A percentile compares a stretch with the other conserved stretches of the same genome.
These are phyloP conservation scores for Coreius guichenoti DNA, from an alignment of 2,797 vertebrate species.

Conservation along the genomic window DNA sequence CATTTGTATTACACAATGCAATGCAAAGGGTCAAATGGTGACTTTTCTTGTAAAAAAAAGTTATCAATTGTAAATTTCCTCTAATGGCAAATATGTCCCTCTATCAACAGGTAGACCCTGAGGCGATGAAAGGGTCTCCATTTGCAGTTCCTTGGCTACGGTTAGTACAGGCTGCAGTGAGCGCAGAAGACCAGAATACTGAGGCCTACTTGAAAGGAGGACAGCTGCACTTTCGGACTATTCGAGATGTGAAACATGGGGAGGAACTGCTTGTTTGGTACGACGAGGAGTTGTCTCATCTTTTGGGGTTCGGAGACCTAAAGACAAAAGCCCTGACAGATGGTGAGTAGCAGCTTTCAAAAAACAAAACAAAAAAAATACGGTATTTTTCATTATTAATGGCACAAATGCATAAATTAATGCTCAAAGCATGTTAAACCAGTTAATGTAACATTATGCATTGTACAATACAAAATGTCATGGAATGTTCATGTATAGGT, in stretches of 20 bases:
- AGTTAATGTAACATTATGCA: neutral
- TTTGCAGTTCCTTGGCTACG: conserved; percentile 84
- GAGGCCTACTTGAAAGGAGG: conserved; percentile 85
- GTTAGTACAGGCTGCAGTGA: conserved; percentile 83
- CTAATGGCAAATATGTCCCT: conserved; percentile 2
- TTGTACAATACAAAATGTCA: neutral
- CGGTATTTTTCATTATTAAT: no score
- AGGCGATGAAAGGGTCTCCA: conserved; percentile 81
- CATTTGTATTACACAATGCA: neutral
- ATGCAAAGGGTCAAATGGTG: neutral
- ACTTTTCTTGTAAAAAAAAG: neutral
- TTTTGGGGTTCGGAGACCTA: conserved; percentile 85
- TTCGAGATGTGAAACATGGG: conserved; percentile 79
- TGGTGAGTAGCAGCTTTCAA: conserved; percentile 71
- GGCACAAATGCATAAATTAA: neutral
- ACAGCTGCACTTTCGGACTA: conserved; percentile 83
- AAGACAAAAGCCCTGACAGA: conserved; percentile 68
- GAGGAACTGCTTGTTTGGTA: conserved; percentile 92
- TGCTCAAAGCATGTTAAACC: neutral
- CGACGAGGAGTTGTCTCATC: conserved; percentile 84
- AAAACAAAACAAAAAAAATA: neutral
- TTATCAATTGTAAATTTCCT: neutral
- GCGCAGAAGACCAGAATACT: conserved; percentile 84
- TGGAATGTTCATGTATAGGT: neutral
- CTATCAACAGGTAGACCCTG: conserved; percentile 83